A percentile compares a stretch with the other conserved stretches of the same genome.
Conservation (phyloP, 2,797 vertebrate species). For the Phrynocephalus guinanensis region DNA sequence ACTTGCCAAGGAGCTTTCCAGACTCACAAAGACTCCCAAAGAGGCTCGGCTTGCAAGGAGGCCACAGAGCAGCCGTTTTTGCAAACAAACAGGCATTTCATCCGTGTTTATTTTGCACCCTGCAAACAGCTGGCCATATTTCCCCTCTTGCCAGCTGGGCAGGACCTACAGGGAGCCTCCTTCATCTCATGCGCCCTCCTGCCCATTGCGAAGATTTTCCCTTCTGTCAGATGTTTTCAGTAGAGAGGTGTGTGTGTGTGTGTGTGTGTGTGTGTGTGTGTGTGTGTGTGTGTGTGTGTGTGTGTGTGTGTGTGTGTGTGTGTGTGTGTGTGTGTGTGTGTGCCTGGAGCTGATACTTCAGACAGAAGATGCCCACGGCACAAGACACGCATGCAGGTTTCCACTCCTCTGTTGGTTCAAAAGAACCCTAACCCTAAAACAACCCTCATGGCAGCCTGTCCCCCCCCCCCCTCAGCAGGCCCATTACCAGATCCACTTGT, state of each 20-base stretch:
- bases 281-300: too few relatives aligned
- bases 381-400: too few relatives aligned
- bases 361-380: too few relatives aligned
- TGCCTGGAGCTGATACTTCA: too few relatives aligned
- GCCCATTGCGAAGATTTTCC: background rate
- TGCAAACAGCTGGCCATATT: conserved; percentile 41
- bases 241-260: too few relatives aligned
- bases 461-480: conserved; percentile 32
- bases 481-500: conserved; percentile 74
- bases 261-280: too few relatives aligned
- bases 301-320: too few relatives aligned
- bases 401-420: too few relatives aligned
- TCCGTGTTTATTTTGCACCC: background rate
- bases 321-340: too few relatives aligned
- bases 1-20: too few relatives aligned
- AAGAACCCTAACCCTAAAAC: too few relatives aligned
- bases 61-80: background rate
- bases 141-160: background rate
- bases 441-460: too few relatives aligned
- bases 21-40: background rate
- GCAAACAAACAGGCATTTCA: background rate
- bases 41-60: fast-evolving
- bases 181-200: background rate
- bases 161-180: background rate
- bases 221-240: background rate